phyloP scores from a whole-genome alignment of 2,888 invertebrate genomes.

The Allolobophora icterica region DNA sequence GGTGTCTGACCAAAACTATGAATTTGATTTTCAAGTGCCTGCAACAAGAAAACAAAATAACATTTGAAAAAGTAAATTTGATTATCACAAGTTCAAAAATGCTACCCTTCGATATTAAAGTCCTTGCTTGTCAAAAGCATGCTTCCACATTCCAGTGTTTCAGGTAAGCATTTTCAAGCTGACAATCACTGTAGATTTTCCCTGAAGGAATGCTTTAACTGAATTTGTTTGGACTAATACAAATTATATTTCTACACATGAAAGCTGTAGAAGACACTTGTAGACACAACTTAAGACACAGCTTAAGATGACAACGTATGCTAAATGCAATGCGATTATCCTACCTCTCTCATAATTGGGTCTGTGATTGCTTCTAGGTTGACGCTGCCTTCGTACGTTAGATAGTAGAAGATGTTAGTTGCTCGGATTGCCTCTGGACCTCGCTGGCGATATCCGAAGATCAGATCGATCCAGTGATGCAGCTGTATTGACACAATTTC shows the following conservation, averaged over 20 bases:
- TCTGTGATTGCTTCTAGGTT: constrained; percentile 89
- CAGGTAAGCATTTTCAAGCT: not conserved
- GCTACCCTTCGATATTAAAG: not conserved
- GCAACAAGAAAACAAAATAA: constrained; percentile 28
- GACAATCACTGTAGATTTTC: not conserved
- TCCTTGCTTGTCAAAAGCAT: not conserved
- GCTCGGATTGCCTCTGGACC: constrained; percentile 97
- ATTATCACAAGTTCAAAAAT: not conserved
- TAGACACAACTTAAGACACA: no score
- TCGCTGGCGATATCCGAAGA: constrained; percentile 98
- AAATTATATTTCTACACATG: no score
- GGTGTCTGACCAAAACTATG: constrained; percentile 98
- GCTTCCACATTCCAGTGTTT: not conserved
- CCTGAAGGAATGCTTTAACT: no score
- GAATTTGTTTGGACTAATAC: no score
- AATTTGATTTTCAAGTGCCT: constrained; percentile 76
- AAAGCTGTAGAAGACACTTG: no score
- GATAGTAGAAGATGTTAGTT: constrained; percentile 98
- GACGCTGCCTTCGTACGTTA: constrained; percentile 97
- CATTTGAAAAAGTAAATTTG: constrained; percentile 64
- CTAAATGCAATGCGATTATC: not conserved
- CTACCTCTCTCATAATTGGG: constrained; percentile 83
- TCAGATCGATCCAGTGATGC: constrained; percentile 99
- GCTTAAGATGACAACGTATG: not conserved
- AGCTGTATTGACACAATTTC: constrained; percentile 99